Conservation (phyloP, 2,797 vertebrate species). For the Poliocrania exsul region DNA sequence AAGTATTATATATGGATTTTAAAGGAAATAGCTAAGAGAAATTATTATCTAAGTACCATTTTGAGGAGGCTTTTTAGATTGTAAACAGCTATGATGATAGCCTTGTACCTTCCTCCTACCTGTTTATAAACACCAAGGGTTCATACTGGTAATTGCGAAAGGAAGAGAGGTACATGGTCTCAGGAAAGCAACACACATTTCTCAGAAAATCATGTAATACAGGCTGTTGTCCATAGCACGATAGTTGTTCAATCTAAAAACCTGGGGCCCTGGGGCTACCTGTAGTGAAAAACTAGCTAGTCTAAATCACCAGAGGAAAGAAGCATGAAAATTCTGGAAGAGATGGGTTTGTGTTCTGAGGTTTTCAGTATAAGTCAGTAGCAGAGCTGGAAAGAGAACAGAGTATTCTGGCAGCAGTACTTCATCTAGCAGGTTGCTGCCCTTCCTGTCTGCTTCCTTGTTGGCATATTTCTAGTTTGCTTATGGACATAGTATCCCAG, state of each 20-base stretch:
- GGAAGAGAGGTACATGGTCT: not conserved
- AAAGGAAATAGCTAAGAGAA: slow-evolving; percentile 26
- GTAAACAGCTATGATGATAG: slow-evolving; percentile 15
- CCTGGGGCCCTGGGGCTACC: accelerated
- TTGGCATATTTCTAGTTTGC: not conserved
- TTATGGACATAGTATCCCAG: not conserved
- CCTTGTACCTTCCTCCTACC: not conserved
- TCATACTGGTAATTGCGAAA: not conserved
- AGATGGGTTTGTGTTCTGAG: not conserved
- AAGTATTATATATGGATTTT: slow-evolving; percentile 28
- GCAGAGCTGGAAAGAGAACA: not conserved
- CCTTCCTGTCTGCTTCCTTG: not conserved
- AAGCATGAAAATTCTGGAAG: too few relatives aligned
- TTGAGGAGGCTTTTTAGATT: slow-evolving; percentile 17
- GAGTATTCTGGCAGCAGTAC: not conserved
- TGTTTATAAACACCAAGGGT: not conserved
- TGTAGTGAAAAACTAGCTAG: not conserved
- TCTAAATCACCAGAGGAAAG: not conserved
- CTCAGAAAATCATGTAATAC: not conserved
- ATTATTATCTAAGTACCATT: slow-evolving; percentile 14
- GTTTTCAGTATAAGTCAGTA: not conserved
- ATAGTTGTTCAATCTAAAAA: not conserved
- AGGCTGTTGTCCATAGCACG: not conserved
- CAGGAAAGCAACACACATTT: not conserved
- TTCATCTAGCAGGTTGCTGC: not conserved